Conservation (phyloP, 2,113 vertebrate species). For the Megalops atlanticus region DNA sequence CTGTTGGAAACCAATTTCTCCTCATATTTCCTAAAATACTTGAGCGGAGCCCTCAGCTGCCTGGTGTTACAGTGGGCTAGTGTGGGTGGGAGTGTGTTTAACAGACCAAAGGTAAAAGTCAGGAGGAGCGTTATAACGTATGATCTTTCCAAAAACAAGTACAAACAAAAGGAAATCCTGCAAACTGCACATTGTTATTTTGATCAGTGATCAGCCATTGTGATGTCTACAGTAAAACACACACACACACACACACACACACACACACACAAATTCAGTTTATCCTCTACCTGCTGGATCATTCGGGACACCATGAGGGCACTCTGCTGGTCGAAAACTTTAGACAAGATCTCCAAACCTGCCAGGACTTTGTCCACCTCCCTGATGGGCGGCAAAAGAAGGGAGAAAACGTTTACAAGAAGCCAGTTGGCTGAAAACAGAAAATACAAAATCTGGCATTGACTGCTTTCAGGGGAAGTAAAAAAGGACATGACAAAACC, state of each 20-base stretch:
- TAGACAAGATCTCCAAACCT: constrained; percentile 91
- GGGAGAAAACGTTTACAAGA: not conserved
- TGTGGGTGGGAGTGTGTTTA: not conserved
- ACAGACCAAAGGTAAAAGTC: not conserved
- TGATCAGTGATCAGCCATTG: not conserved
- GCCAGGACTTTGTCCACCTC: constrained; percentile 93
- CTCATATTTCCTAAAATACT: not conserved
- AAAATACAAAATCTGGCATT: not conserved
- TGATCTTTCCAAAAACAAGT: not conserved
- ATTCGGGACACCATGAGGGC: constrained; percentile 88
- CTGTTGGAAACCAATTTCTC: not conserved
- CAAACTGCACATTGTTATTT: not conserved
- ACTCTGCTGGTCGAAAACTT: constrained; percentile 96
- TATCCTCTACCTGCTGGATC: constrained; percentile 84
- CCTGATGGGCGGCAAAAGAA: constrained; percentile 54
- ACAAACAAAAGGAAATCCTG: not conserved
- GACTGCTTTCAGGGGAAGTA: not conserved
- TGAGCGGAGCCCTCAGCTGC: not conserved
- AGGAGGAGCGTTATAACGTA: not conserved
- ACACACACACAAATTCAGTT: constrained; percentile 4
- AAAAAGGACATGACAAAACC: not conserved
- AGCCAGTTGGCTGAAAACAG: not conserved
- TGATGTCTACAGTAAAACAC: not conserved
- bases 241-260: not conserved
- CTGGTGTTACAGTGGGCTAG: not conserved